Percentiles rank a stretch among this genome's conserved stretches.
Evolutionary conservation across 2,797 vertebrate species (phyloP).

Genomic region (Anas flavirostris): DNA sequence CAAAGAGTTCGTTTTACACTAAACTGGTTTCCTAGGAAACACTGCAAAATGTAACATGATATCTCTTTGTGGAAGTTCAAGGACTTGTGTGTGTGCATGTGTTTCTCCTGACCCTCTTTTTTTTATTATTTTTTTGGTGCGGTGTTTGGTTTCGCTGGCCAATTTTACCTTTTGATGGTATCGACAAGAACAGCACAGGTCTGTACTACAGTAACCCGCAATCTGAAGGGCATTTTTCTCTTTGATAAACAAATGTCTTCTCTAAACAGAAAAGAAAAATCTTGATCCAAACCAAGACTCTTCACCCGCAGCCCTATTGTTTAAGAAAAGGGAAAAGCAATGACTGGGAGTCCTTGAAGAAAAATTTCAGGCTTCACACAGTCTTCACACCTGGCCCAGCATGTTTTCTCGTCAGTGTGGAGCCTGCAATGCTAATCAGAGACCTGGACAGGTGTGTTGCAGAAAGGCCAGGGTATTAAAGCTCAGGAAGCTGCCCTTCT

Average conservation of each 20-base stretch:
- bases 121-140: slow-evolving; percentile 21
- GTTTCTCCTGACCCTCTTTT: slow-evolving; percentile 23
- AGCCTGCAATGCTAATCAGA: neutral
- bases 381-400: neutral
- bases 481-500: neutral
- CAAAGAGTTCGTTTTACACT: slow-evolving; percentile 79
- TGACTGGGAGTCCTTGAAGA: neutral
- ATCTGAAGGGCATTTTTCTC: neutral
- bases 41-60: slow-evolving; percentile 68
- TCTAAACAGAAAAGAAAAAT: slow-evolving; percentile 13
- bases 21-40: slow-evolving; percentile 83
- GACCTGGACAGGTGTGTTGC: neutral
- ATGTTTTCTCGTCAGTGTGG: neutral
- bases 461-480: neutral
- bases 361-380: neutral
- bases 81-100: neutral
- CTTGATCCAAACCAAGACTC: neutral
- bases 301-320: neutral
- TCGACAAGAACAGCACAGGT: neutral
- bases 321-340: neutral
- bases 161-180: slow-evolving; percentile 36
- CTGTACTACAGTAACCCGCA: neutral
- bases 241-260: neutral
- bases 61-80: slow-evolving; percentile 77
- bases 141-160: neutral